Base-by-base conservation (phyloP, 2,888 invertebrate genomes). In the Zygothrica quintamaculata region DNA sequence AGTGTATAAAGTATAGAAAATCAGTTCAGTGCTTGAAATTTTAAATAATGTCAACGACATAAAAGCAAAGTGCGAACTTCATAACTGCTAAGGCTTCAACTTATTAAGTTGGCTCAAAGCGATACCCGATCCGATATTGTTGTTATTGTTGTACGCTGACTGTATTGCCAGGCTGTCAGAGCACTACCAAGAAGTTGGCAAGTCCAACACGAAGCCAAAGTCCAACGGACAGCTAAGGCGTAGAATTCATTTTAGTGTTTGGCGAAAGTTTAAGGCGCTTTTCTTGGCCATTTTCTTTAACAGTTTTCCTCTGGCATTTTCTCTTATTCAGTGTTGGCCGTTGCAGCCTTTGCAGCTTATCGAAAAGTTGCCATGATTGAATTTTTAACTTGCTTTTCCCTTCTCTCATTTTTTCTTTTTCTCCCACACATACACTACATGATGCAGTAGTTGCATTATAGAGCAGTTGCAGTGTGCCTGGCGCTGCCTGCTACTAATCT, bases 81-180 rank as follows among this genome's bases (percentile, higher is more conserved):
- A 85, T 75, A 85, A 85, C 86, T 84, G 69, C 74, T 77, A 79
- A 50, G 84, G 82, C 74, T 82, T 82, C 84, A 62, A 70, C 65
- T 79, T 84, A 84, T 84, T 80, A 84, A 80, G 52, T 72, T 72
- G 85, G 75, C 78, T 78, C 79, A 73, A 84, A 77, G 64, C 81
- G 84, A 66, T 79, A 79, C 81, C 64, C 78, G 78, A 84, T 74
- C 59, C 74, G 18, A 3, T 22, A 22, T 22, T 43, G 4, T 16
- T n/a, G 16, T 39, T 39, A n/a, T 16, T 39, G 8, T 16, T 22
- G 18, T 34, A 9, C 5, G 39, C 9, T 15, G 34, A 16, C 29
- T n/a, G 6, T 34, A 9, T 9, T 34, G 4, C 37, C 39, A 37
- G 47, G 31, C 74, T 67, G 67, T 66, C 67, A 59, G 25, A 60